phyloP scores from a whole-genome alignment of 2,797 vertebrate species.

The Molossus alvarezi region DNA sequence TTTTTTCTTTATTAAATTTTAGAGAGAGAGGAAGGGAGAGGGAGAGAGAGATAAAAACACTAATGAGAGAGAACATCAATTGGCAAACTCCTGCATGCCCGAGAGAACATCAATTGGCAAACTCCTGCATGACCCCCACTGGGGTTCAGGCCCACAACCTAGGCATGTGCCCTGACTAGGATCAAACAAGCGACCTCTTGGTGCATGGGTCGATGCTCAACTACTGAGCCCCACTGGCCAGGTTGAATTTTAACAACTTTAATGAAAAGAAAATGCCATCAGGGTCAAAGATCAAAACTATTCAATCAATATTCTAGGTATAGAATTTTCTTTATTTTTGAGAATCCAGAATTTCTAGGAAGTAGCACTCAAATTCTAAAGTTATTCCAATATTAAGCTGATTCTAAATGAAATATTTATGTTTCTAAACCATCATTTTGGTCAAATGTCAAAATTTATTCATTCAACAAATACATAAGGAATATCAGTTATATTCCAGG shows the following conservation, averaged over 20 bases:
- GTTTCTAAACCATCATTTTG: slow-evolving; percentile 24
- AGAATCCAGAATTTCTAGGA: background rate
- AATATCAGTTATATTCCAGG: background rate
- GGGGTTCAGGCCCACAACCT: no score
- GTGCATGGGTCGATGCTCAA: no score
- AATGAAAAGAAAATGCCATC: background rate
- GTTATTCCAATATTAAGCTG: slow-evolving; percentile 12
- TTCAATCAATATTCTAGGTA: slow-evolving; percentile 3
- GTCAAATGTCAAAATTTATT: slow-evolving; percentile 35
- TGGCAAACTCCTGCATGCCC: no score
- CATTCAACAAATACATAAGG: slow-evolving; percentile 26
- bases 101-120: no score
- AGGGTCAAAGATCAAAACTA: background rate
- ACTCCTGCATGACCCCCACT: no score
- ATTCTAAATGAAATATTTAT: slow-evolving; percentile 4
- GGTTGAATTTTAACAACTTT: background rate
- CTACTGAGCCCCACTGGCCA: no score
- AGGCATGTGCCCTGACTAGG: no score
- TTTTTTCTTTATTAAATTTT: no score
- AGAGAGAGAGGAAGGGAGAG: no score
- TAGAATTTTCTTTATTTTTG: slow-evolving; percentile 34
- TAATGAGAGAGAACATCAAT: no score
- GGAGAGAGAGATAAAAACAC: no score
- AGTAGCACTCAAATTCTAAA: background rate
- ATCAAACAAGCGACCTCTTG: no score